phyloP scores from a whole-genome alignment of 2,888 invertebrate species.

The Pheosia gnoma region DNA sequence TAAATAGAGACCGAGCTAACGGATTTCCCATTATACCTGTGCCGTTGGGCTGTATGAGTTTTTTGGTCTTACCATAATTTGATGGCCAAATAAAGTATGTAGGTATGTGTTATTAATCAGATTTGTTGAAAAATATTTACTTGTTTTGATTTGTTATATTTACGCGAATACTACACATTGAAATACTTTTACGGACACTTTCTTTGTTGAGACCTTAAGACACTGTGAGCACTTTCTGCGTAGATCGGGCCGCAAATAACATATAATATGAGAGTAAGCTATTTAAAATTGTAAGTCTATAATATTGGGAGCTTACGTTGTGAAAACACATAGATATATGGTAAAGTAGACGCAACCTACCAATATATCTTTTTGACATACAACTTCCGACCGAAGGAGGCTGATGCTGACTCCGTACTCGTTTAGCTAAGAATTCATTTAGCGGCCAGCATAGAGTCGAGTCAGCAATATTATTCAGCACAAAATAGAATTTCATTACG shows the following conservation, averaged over 20 bases:
- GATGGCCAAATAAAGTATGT: neutral
- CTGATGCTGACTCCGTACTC: slow-evolving; percentile 16
- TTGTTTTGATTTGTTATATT: too few species aligned
- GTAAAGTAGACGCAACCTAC: neutral
- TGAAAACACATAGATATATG: too few species aligned
- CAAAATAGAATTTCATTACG: too few species aligned
- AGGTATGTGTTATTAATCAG: neutral
- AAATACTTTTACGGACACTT: too few species aligned
- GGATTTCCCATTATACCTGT: neutral
- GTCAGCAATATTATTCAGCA: neutral
- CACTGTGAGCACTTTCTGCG: too few species aligned
- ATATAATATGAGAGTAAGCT: too few species aligned
- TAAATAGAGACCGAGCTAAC: slow-evolving; percentile 2
- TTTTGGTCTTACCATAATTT: neutral
- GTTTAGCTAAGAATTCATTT: slow-evolving; percentile 10
- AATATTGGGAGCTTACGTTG: too few species aligned
- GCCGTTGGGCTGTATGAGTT: neutral
- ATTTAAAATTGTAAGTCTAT: too few species aligned
- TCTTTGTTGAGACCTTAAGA: too few species aligned
- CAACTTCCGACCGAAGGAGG: neutral
- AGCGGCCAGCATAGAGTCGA: slow-evolving; percentile 11
- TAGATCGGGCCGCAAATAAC: too few species aligned
- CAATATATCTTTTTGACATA: neutral
- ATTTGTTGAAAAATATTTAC: too few species aligned
- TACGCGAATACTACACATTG: too few species aligned